Percentiles rank a stretch among this genome's conserved stretches.
These are phyloP conservation scores for Phallusia fumigata DNA, from an alignment of 23 tunicate species.

Conservation along the genomic window DNA sequence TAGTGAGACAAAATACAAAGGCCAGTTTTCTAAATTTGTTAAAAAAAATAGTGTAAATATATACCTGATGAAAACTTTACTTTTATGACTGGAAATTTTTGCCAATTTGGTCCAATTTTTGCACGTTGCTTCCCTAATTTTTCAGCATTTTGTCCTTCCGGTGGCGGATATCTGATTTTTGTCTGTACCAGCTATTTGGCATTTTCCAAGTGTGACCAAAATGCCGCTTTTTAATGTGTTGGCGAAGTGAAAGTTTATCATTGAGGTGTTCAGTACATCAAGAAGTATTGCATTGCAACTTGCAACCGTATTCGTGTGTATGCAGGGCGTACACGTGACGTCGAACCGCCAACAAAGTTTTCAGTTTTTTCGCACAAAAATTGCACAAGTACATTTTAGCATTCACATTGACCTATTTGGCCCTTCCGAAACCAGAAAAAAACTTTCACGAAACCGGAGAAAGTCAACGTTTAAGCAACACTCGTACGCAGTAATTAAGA, in stretches of 20 bases:
- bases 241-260: conserved; percentile 4
- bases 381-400: conserved; percentile 3
- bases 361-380: conserved; percentile 2
- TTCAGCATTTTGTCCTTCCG: background rate
- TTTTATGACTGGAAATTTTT: no score
- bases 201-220: no score
- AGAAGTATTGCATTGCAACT: background rate
- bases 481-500: conserved; percentile 1
- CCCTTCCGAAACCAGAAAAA: background rate
- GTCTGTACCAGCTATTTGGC: background rate
- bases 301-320: conserved; percentile 4
- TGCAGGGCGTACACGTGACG: conserved; percentile 7
- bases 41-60: background rate
- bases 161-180: background rate
- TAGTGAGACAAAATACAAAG: background rate
- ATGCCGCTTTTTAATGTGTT: conserved; percentile 1
- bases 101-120: background rate
- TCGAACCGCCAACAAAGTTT: conserved; percentile 5
- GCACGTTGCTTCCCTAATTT: background rate
- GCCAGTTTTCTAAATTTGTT: background rate
- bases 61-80: background rate
- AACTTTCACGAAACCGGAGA: no score
- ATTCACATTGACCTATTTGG: conserved; percentile 3
- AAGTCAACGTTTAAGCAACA: conserved; percentile 3
- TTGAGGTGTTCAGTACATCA: background rate